Evolutionary conservation across 2,888 invertebrate genomes (phyloP), one percentile per base, ranked within the genome.

Genomic region (Drosophila kanekoi): DNA sequence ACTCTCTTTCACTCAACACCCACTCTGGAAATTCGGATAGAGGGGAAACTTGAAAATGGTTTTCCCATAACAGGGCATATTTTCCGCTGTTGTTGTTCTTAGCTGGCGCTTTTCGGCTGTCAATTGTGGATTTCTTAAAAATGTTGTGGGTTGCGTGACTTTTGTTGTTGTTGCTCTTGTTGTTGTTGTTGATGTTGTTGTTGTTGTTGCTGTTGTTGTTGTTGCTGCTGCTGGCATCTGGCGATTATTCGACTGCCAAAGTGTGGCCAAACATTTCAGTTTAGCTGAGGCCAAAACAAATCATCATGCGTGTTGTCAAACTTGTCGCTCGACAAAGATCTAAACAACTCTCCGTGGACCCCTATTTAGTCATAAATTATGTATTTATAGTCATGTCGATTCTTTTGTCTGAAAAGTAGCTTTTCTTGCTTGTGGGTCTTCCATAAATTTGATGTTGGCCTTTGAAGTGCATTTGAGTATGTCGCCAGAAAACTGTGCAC

Each of bases 341-440:
- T 14, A 4, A 68, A 38, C 35, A 47, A 57, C 28, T 16, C 38
- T 13, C 8, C 49, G 54, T 35, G 35, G 33, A n/a, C 61, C 87
- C 68, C 83, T 71, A 76, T 79, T 72, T 76, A 47, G 57, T 37
- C 67, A 71, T 82, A 87, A 85, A 79, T 85, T 68, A 82, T 72
- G 65, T 79, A 81, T 87, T 75, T 75, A 79, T 84, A 81, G 76
- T 45, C 23, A 28, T 52, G 58, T 68, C 74, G 47, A 70, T 57
- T 35, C 32, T 20, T 20, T 11, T 58, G 43, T 43, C 32, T 63
- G 23, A 10, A 20, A 48, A 77, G 65, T 82, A 59, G 47, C 37
- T 59, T 77, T 40, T 32, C 28, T 59, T 35, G 1, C 35, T 1
- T 5, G 0, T 10, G 16, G 10, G 1, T 14, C 5, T 28, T 4